Base-by-base conservation (phyloP, 2,888 invertebrate species). In the Drosophila ustulata region DNA sequence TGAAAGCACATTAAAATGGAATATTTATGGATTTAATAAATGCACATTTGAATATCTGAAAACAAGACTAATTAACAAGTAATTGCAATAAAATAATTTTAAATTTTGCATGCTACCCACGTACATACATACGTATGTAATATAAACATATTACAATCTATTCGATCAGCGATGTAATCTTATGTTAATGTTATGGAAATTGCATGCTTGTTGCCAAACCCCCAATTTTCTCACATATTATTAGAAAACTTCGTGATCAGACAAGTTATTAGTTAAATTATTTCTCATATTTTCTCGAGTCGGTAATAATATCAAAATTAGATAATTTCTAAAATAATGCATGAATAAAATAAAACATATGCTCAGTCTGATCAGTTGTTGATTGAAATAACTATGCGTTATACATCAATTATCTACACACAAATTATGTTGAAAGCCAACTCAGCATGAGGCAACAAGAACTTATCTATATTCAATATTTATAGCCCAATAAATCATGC, bases 141-240 rank as follows among this genome's bases (percentile, higher is more conserved):
- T 34, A 34, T 1, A 18, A 4, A 25, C 18, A 53, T 26, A 28
- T 53, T n/a, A 26, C 3, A n/a, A n/a, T 3, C 18, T 45, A 1
- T 7, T 25, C 18, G 3, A 56, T 26, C 13, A 26, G 9, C 13
- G 45, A 32, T 46, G 34, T 11, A 56, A 56, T 55, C 9, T 30
- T 32, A 55, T 45, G 45, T 25, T 26, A 56, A 56, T 56, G 6
- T 9, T 45, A 46, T 45, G 45, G 5, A 30, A 63, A 49, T 46
- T 63, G 32, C 9, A 55, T 9, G 11, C 4, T 55, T 9, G 18
- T 41, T 47, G 30, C 11, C 8, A n/a, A 11, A 2, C 30, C 25
- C 26, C 34, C 34, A 56, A 56, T 56, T 46, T 46, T 25, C 13
- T 25, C 9, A 26, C 4, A 46, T 46, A 26, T 46, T 32, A 56